phyloP scores from a whole-genome alignment of 2,113 vertebrate species.

The Sebastes schlegelii region DNA sequence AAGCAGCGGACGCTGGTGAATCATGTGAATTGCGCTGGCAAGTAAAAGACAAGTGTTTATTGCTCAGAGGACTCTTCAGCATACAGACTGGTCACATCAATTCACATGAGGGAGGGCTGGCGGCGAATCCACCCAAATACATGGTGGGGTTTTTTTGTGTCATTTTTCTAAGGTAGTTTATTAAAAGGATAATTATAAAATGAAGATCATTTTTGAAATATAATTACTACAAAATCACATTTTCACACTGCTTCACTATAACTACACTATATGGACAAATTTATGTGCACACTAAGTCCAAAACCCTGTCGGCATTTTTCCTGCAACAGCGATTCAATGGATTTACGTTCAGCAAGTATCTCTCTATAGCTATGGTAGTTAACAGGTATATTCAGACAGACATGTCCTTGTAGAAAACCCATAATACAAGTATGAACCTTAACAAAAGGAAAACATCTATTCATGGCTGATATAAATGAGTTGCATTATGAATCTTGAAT shows the following conservation, averaged over 20 bases:
- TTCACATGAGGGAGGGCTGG: background rate
- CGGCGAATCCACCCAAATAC: background rate
- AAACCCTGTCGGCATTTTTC: no score
- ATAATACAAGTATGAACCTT: no score
- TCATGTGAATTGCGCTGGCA: background rate
- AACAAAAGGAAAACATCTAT: background rate
- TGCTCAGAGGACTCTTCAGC: background rate
- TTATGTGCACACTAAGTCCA: background rate
- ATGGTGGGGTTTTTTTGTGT: background rate
- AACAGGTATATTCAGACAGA: no score
- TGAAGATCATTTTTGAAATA: background rate
- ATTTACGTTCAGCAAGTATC: no score
- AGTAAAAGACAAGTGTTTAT: background rate
- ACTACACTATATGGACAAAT: background rate
- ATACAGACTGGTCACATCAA: background rate
- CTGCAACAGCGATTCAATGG: no score
- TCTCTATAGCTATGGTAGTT: no score
- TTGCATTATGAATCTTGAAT: background rate
- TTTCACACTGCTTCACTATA: background rate
- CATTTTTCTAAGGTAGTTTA: background rate
- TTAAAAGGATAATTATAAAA: background rate
- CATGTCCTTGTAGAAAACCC: no score
- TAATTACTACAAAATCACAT: background rate
- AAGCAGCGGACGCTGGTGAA: background rate
- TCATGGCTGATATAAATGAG: background rate